Base-by-base conservation (phyloP, 2,888 invertebrate genomes). In the Crematogaster levior region DNA sequence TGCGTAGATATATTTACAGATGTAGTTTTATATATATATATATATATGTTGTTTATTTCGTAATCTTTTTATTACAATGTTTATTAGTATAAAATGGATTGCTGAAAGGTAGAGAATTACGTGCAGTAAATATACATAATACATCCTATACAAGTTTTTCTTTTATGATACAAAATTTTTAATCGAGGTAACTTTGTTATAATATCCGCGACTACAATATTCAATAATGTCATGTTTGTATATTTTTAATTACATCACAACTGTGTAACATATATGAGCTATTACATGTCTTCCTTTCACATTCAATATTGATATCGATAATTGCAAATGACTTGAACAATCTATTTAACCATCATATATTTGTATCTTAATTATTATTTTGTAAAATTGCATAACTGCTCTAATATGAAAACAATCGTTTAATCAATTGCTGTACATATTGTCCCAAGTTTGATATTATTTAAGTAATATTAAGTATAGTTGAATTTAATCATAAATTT, bases 1-100 rank as follows among this genome's bases (percentile, higher is more conserved):
- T n/a, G 46, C 48, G 46, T 77, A 12, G 21, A 21, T 34, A 34
- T 34, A 34, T 34, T 3, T 61, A 61, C 21, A 30, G 43, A 46
- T 58, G 51, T 34, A 60, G 18, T n/a, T n/a, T n/a, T n/a, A n/a
- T n/a, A n/a, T n/a, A n/a, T 6, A 43, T 51, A 66, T 24, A 30
- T 40, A 58, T 60, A 73, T 65, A 73, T 48, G 21, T 34, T n/a
- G 58, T 83, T 74, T 79, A 80, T 79, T 84, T 34, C 27, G 0
- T 51, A 80, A 81, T 61, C 30, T 79, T 84, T 80, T 70, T 74
- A 82, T 85, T 87, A 87, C 72, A 88, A 88, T 83, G 83, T 81
- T 84, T 82, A 84, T 83, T 84, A 82, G 81, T 85, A 83, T 66
- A 86, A 77, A 88, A 87, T 34, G 4, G 46, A 53, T 84, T 63